Percentiles rank a stretch among this genome's conserved stretches.
Evolutionary conservation across 1,140 invertebrate genomes (phyloP).

Genomic region (Drosophila neocordata): DNA sequence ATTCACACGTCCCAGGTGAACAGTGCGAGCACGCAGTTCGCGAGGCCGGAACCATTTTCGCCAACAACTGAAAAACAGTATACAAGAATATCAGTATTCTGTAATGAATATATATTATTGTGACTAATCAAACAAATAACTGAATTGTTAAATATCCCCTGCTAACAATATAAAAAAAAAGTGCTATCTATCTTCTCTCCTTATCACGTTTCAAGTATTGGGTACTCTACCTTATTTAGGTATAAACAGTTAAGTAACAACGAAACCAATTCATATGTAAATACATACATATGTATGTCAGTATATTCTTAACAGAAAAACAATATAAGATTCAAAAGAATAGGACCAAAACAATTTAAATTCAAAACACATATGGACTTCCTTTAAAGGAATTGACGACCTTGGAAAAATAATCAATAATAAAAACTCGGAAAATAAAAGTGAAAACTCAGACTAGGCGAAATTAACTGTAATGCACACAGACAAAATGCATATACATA

Average conservation of each 20-base stretch:
- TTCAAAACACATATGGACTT: slow-evolving; percentile 18
- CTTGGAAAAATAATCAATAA: slow-evolving; percentile 70
- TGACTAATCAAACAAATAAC: no score
- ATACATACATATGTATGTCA: no score
- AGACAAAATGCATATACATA: slow-evolving; percentile 1
- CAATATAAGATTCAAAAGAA: background rate
- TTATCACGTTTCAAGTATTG: no score
- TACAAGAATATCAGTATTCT: slow-evolving; percentile 33
- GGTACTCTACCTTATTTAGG: no score
- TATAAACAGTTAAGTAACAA: no score
- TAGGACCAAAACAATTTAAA: slow-evolving; percentile 18
- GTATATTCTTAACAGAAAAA: background rate
- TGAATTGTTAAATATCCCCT: background rate
- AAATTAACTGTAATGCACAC: slow-evolving; percentile 2
- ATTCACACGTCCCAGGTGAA: slow-evolving; percentile 86
- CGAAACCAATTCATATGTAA: no score
- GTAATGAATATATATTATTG: no score
- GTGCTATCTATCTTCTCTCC: no score
- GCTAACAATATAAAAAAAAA: no score
- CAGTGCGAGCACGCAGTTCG: slow-evolving; percentile 87
- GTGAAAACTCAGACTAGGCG: slow-evolving; percentile 28
- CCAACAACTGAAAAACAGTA: slow-evolving; percentile 85
- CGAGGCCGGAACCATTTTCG: slow-evolving; percentile 87
- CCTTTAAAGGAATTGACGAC: slow-evolving; percentile 26
- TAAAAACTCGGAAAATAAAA: slow-evolving; percentile 50